Conservation (phyloP, 2,797 vertebrate species). For the Heliangelus exortis region DNA sequence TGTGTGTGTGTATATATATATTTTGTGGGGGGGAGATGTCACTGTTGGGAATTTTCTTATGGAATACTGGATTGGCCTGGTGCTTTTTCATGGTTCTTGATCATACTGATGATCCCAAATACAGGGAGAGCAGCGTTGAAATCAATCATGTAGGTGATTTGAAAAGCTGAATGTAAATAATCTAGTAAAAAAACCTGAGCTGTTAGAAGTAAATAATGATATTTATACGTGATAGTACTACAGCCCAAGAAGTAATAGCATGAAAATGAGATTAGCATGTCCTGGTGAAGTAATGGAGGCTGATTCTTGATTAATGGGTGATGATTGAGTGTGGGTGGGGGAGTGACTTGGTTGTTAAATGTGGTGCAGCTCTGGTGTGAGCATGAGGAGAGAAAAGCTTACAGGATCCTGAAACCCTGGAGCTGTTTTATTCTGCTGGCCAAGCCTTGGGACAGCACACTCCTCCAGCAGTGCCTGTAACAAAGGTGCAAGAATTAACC, state of each 20-base stretch:
- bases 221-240: neutral
- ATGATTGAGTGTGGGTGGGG: neutral
- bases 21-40: neutral
- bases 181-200: neutral
- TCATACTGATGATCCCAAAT: neutral
- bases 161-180: neutral
- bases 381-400: neutral
- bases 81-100: neutral
- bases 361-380: neutral
- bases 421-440: neutral
- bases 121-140: neutral
- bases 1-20: too few species aligned
- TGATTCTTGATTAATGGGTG: neutral
- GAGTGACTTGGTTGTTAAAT: neutral
- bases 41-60: neutral
- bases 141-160: neutral
- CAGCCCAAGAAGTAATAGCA: neutral
- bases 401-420: neutral
- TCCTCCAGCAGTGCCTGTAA: neutral
- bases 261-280: neutral
- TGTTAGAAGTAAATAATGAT: accelerated
- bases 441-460: too few species aligned
- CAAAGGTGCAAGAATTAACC: neutral
- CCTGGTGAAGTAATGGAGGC: neutral
- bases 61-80: neutral